These are phyloP conservation scores for Rhinoderma darwinii DNA, from an alignment of 2,113 vertebrate species.

Conservation along the genomic window DNA sequence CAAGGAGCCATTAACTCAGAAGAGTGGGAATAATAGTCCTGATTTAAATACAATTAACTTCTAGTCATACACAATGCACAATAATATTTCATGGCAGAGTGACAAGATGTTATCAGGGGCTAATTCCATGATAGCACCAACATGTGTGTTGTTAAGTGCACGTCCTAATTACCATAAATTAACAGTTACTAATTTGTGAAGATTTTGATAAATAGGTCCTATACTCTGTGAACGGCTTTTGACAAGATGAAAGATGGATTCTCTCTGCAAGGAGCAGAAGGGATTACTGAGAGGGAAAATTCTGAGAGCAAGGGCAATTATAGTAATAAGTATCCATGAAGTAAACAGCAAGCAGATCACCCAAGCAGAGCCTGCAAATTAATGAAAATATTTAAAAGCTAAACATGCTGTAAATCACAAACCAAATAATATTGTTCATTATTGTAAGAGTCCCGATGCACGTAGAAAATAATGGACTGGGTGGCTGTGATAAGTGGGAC, in stretches of 20 bases:
- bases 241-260: slow-evolving; percentile 66
- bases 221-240: slow-evolving; percentile 55
- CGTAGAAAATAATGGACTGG: not conserved
- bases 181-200: slow-evolving; percentile 50
- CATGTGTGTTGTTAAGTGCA: slow-evolving; percentile 38
- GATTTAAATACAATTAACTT: slow-evolving; percentile 34
- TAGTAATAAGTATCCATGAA: slow-evolving; percentile 64
- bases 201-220: slow-evolving; percentile 52
- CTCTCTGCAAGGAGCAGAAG: slow-evolving; percentile 63
- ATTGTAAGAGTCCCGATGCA: slow-evolving; percentile 18
- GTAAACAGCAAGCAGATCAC: slow-evolving; percentile 39
- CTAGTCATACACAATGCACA: slow-evolving; percentile 11
- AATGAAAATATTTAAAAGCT: slow-evolving; percentile 67
- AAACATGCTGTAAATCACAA: slow-evolving; percentile 63
- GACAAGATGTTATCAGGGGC: slow-evolving; percentile 20
- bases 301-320: slow-evolving; percentile 68
- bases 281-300: slow-evolving; percentile 69
- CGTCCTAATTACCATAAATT: slow-evolving; percentile 48
- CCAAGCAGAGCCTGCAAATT: slow-evolving; percentile 59
- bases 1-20: slow-evolving; percentile 15
- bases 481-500: slow-evolving; percentile 9
- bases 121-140: slow-evolving; percentile 35
- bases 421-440: slow-evolving; percentile 64
- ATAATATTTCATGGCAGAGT: not conserved
- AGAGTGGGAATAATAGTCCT: not conserved